Conservation (phyloP, 2,113 vertebrate species). For the Thamnaconus septentrionalis region DNA sequence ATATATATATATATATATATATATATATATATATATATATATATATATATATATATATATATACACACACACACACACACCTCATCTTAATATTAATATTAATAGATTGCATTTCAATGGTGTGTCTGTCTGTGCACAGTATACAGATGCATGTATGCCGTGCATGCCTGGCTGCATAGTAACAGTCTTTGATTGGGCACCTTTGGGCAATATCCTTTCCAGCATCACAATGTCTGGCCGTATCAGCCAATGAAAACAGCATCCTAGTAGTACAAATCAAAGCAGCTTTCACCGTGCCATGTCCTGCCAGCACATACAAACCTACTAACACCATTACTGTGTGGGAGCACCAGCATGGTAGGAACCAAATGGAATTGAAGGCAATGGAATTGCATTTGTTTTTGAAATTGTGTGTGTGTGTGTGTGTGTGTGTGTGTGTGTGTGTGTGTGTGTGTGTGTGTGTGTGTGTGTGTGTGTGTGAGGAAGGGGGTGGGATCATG, state of each 20-base stretch:
- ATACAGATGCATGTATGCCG: slow-evolving; percentile 8
- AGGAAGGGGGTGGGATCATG: slow-evolving; percentile 1
- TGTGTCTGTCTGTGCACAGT: slow-evolving; percentile 1
- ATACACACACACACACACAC: no score
- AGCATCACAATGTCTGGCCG: slow-evolving; percentile 30
- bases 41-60: no score
- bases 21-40: no score
- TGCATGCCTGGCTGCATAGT: slow-evolving; percentile 53
- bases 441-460: background rate
- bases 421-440: background rate
- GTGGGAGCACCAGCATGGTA: background rate
- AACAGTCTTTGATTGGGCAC: slow-evolving; percentile 68
- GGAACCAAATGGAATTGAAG: background rate
- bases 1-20: no score
- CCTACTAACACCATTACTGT: slow-evolving; percentile 28
- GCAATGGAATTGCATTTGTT: no score
- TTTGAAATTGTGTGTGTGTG: background rate
- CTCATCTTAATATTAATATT: no score
- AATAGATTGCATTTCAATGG: background rate
- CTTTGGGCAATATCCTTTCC: slow-evolving; percentile 46
- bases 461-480: background rate
- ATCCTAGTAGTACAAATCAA: slow-evolving; percentile 29
- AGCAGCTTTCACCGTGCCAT: slow-evolving; percentile 17
- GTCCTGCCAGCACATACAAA: slow-evolving; percentile 29
- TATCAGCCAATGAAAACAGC: slow-evolving; percentile 60